Conservation (phyloP, 2,797 vertebrate genomes). For the Ptychobarbus kaznakovi region DNA sequence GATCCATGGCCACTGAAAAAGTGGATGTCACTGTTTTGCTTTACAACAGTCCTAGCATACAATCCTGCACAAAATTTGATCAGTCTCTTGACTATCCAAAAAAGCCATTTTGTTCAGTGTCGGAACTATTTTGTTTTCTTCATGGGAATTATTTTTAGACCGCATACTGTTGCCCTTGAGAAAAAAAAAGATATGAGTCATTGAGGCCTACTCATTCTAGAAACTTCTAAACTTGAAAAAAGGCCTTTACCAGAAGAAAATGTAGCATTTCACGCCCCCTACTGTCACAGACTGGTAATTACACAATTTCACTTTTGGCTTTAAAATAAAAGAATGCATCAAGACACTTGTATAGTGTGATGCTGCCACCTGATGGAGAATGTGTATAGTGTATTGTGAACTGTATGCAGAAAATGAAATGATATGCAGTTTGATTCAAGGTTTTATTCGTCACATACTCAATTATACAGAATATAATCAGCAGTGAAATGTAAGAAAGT, state of each 20-base stretch:
- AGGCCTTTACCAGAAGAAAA: neutral
- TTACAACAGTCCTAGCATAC: neutral
- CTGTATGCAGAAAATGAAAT: too few relatives aligned
- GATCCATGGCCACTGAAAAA: neutral
- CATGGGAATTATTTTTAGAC: neutral
- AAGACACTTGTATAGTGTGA: neutral
- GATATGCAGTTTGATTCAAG: too few relatives aligned
- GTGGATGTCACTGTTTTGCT: neutral
- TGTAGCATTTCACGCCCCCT: neutral
- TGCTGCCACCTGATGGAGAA: slow-evolving; percentile 40
- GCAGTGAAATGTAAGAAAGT: neutral
- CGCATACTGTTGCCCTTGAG: neutral
- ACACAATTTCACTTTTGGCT: neutral
- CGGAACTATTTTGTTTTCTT: neutral
- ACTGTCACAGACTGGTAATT: neutral
- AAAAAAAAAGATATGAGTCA: slow-evolving; percentile 8
- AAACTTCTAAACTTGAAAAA: slow-evolving; percentile 32
- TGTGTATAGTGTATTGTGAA: neutral
- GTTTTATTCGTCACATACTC: too few relatives aligned
- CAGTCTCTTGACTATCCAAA: neutral
- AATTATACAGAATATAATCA: too few relatives aligned
- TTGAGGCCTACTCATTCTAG: slow-evolving; percentile 28
- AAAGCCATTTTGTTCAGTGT: neutral
- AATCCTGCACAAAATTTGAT: neutral
- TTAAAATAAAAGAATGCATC: neutral